Conservation (phyloP, 1,140 invertebrate species). For the Trichoplusia ni region DNA sequence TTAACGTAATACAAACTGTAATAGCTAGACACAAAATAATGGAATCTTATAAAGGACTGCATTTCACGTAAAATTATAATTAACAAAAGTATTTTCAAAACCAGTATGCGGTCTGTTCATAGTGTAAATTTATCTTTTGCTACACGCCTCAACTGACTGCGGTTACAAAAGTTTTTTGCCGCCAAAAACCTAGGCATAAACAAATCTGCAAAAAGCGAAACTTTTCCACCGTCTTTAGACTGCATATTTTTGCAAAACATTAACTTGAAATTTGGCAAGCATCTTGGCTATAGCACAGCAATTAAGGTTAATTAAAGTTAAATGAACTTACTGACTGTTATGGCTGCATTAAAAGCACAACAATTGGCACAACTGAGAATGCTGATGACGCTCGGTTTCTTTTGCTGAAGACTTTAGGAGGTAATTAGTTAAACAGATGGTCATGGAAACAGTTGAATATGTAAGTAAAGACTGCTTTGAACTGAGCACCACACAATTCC, state of each 20-base stretch:
- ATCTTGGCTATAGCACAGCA: constrained; percentile 13
- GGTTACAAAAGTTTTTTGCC: background rate
- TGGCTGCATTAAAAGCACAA: background rate
- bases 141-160: no score
- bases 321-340: constrained; percentile 20
- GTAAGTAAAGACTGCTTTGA: no score
- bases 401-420: constrained; percentile 2
- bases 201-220: background rate
- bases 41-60: no score
- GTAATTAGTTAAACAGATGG: no score
- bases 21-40: no score
- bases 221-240: constrained; percentile 3
- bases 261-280: constrained; percentile 17
- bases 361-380: background rate
- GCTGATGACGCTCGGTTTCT: background rate
- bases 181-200: background rate
- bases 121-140: no score
- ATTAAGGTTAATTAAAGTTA: constrained; percentile 23
- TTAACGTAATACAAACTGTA: no score
- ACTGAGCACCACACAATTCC: no score
- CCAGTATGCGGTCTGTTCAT: no score
- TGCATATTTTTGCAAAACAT: constrained; percentile 19
- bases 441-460: no score
- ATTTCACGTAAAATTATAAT: no score
- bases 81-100: no score